Evolutionary conservation across 2,113 vertebrate species (phyloP), one percentile per base, ranked within the genome.

Genomic region (Pungitius pungitius): DNA sequence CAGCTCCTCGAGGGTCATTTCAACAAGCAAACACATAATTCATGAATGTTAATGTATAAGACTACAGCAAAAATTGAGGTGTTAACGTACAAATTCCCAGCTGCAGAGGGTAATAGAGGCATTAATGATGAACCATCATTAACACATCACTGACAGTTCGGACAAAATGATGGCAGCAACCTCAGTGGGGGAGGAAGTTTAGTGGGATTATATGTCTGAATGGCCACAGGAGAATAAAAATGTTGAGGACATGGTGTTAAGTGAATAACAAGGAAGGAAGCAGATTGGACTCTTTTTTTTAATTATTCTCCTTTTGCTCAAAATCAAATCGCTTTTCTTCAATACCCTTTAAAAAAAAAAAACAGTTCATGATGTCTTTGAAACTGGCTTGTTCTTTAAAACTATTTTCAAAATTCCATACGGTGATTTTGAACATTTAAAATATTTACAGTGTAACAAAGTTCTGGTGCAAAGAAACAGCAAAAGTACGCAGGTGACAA

Each of bases 381-480:
- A 9, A 26, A 68, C 39, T 17, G 45, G 26, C 52, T 75, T 62
- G 37, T 62, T 75, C 20, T 63, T 62, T 69, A 39, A 71, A 77
- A 85, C 55, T 75, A 11, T 52, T 30, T 30, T 3, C 2, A 30
- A 64, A 78, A 80, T 8, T 51, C 35, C 20, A 3, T 68, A 37
- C 18, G 0, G 35, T 51, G 33, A 52, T 69, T 58, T 62, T 58
- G 56, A 79, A 81, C 37, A 60, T 75, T 77, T 88, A 5, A 76
- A 88, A 85, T 87, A 87, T 91, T 82, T 85, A 91, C 82, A 92
- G 69, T 71, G 54, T 86, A 82, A 83, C 30, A 83, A 86, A 86
- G 59, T 61, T 87, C 55, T 59, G 69, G 69, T 87, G 80, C 66
- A 43, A 75, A 77, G 63, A 89, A 56, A 69, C 45, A 81, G 49